Percentiles rank a stretch among this genome's conserved stretches.
Conservation (phyloP, 2,888 invertebrate species). For the Hirtodrosophila cameraria region DNA sequence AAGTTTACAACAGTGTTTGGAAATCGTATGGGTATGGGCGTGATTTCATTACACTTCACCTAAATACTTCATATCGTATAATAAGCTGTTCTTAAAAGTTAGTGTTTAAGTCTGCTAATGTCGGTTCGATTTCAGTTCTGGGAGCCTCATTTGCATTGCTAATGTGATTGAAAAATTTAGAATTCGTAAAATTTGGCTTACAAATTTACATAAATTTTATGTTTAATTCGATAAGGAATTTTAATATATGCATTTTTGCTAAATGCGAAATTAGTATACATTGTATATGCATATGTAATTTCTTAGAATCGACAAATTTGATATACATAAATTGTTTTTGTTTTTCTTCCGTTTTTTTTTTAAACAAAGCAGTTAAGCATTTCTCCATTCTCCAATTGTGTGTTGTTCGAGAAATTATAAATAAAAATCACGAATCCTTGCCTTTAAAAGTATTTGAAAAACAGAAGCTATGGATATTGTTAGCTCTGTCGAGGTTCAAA, state of each 20-base stretch:
- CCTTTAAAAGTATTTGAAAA: background rate
- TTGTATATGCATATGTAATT: slow-evolving; percentile 26
- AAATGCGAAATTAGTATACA: slow-evolving; percentile 18
- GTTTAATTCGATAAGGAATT: slow-evolving; percentile 26
- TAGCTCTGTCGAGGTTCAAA: background rate
- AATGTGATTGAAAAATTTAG: slow-evolving; percentile 41
- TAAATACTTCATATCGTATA: slow-evolving; percentile 1
- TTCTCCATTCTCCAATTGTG: slow-evolving; percentile 6
- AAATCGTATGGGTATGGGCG: slow-evolving; percentile 12
- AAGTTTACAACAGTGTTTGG: slow-evolving; percentile 34
- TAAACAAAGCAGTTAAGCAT: slow-evolving; percentile 6
- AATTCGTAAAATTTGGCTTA: slow-evolving; percentile 30
- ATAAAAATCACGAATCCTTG: slow-evolving; percentile 3
- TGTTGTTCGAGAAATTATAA: background rate
- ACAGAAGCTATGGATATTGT: slow-evolving; percentile 9
- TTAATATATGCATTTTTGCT: slow-evolving; percentile 39
- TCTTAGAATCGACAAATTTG: background rate
- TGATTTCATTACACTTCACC: slow-evolving; percentile 6
- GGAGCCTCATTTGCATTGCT: slow-evolving; percentile 44
- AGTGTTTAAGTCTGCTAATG: background rate
- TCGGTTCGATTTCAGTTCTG: slow-evolving; percentile 36
- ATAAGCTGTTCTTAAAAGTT: slow-evolving; percentile 13
- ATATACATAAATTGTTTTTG: too few relatives aligned
- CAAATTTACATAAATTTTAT: slow-evolving; percentile 46
- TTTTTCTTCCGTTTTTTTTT: slow-evolving; percentile 3